Evolutionary conservation across 2,888 invertebrate species (phyloP), one percentile per base, ranked within the genome.

Genomic region (Scaptomyza parva): DNA sequence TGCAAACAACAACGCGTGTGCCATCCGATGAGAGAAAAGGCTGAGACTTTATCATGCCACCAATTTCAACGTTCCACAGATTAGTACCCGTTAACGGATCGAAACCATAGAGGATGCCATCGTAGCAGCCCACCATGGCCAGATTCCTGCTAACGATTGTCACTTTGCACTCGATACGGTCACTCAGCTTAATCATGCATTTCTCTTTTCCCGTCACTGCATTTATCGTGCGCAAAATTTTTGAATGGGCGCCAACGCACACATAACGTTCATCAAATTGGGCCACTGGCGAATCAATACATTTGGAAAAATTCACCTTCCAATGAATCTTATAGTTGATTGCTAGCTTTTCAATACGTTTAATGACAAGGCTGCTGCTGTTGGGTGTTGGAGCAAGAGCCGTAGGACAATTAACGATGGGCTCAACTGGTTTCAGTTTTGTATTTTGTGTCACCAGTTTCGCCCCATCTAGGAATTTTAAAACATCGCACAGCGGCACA

Each of bases 271-370:
- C 84, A 30, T 88, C 79, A 77, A 89, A 90, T 76, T 93, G 93
- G 51, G 93, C 92, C 18, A 96, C 96, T 12, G 96, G 94, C 8
- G 96, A 95, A 93, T 97, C 97, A 9, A 97, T 94, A 92, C 97
- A 97, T 91, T 97, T 97, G 39, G 93, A 65, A 6, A 89, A 78
- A 62, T 89, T 73, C 1, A 72, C 58, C 24, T 76, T 86, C 89
- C 89, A 89, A 17, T 81, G 54, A 2, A 79, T 64, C n/a, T 81
- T 64, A 2, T 83, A 70, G 2, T 71, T 33, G 0, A 82, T 39
- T 0, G 50, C 20, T 0, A 78, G 64, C 24, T 60, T 61, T 12
- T 71, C 70, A 0, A 66, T 37, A n/a, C 82, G 78, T 14, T 61
- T 78, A 35, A 81, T 86, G 5, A 70, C 43, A 12, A 86, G 24